Percentiles rank a stretch among this genome's conserved stretches.
These are phyloP conservation scores for Aegithalos caudatus DNA, from an alignment of 2,113 vertebrate genomes.

Conservation along the genomic window DNA sequence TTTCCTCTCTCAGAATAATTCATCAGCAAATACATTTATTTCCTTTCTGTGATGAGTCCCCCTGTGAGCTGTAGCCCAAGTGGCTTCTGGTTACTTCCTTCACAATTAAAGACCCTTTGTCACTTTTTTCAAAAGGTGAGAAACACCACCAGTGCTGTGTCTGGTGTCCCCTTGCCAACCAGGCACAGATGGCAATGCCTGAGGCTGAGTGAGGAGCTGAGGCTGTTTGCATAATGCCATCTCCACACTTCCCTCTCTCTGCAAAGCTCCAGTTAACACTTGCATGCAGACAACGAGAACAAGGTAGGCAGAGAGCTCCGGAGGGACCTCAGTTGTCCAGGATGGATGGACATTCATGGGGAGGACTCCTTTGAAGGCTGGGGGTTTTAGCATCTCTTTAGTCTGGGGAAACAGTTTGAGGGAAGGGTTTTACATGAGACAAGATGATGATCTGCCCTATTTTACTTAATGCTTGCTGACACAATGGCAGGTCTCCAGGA, in stretches of 20 bases:
- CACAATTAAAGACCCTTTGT: neutral
- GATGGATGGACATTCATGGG: neutral
- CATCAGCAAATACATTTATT: neutral
- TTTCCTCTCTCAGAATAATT: neutral
- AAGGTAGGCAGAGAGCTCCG: neutral
- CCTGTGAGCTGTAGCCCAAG: neutral
- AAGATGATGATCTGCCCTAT: neutral
- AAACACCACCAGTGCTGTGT: neutral
- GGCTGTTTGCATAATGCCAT: neutral
- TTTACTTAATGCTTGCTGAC: neutral
- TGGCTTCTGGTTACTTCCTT: neutral
- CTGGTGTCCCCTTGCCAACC: neutral
- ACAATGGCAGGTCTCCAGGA: neutral
- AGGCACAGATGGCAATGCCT: neutral
- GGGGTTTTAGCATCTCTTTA: neutral
- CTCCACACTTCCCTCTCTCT: neutral
- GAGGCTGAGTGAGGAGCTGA: neutral
- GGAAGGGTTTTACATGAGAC: neutral
- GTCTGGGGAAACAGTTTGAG: neutral
- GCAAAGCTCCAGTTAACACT: neutral
- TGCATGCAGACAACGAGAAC: neutral
- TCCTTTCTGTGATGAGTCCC: neutral
- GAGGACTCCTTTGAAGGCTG: neutral
- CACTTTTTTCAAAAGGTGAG: neutral
- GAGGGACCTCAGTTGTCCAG: neutral